phyloP scores from a whole-genome alignment of 2,797 vertebrate species.

The Gallirallus australis region DNA sequence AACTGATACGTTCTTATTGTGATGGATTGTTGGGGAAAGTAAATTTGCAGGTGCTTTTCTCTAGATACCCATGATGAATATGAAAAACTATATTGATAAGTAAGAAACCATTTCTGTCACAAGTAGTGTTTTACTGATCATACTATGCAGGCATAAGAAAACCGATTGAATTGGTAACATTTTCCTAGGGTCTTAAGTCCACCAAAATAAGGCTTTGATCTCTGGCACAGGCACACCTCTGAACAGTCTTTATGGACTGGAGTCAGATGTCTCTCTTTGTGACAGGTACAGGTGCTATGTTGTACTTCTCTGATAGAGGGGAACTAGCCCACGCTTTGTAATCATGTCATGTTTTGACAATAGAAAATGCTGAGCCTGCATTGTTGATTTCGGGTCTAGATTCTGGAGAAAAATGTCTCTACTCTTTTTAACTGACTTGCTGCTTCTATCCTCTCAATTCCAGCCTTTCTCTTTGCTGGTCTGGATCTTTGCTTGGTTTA shows the following conservation, averaged over 20 bases:
- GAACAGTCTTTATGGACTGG: not conserved
- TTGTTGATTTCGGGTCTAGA: not conserved
- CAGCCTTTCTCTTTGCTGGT: not conserved
- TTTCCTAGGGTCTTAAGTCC: not conserved
- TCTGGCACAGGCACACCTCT: not conserved
- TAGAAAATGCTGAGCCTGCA: not conserved
- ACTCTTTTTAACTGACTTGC: not conserved
- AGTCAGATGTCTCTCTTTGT: not conserved
- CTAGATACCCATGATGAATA: not conserved
- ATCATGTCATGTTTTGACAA: not conserved
- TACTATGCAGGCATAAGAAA: not conserved
- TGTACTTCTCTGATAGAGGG: not conserved
- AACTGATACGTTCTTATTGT: not conserved
- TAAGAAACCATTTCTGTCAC: not conserved
- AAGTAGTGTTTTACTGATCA: not conserved
- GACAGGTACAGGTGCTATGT: not conserved
- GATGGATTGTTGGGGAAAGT: not conserved
- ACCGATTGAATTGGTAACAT: not conserved
- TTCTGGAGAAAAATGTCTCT: not conserved
- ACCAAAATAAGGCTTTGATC: not conserved
- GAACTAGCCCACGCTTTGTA: not conserved
- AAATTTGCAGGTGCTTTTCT: not conserved
- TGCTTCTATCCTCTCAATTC: not conserved
- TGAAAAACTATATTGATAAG: not conserved
- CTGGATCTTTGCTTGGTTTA: not conserved